Evolutionary conservation across 2,888 invertebrate species (phyloP), one percentile per base, ranked within the genome.

Genomic region (Plagiodera versicolora): DNA sequence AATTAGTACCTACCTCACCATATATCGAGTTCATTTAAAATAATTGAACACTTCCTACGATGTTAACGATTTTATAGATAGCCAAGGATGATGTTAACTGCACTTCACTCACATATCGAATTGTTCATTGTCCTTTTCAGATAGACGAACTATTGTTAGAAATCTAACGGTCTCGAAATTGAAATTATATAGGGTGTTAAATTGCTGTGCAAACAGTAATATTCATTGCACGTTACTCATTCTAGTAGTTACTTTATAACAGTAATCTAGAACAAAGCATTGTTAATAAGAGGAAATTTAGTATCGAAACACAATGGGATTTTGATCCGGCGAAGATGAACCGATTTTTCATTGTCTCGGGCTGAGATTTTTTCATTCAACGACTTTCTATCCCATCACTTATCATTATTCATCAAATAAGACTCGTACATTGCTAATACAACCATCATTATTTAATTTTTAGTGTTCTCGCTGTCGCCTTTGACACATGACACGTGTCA

Each of bases 11-110:
- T 16, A 39, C 4, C 45, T 58, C 32, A 52, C 35, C 52, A 52
- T 58, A 52, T 14, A 57, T 24, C 24, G 49, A 50, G 58, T 47
- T 51, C 35, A 32, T 58, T 58, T 58, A n/a, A 46, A 47, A 18
- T 54, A 59, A 59, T 59, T 59, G 48, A 18, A 16, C 14, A 28
- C 39, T 59, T 54, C 58, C 58, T 59, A 39, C 14, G n/a, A 58
- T 50, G 50, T 45, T 16, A 39, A n/a, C 39, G 39, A 39, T 39
- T 39, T 39, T 14, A 39, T 39, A 39, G 39, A 39, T 39, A 14
- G 14, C 39, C 14, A 11, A 39, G 39, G 14, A 39, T 39, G 14
- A 39, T 39, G 39, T 14, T 39, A 39, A 39, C 39, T 39, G 39
- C 39, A 39, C 39, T 39, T 39, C 3, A 8, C 14, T 39, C n/a